Percentiles rank a stretch among this genome's conserved stretches.
Evolutionary conservation across 2,797 vertebrate genomes (phyloP).

Genomic region (Chelon auratus): DNA sequence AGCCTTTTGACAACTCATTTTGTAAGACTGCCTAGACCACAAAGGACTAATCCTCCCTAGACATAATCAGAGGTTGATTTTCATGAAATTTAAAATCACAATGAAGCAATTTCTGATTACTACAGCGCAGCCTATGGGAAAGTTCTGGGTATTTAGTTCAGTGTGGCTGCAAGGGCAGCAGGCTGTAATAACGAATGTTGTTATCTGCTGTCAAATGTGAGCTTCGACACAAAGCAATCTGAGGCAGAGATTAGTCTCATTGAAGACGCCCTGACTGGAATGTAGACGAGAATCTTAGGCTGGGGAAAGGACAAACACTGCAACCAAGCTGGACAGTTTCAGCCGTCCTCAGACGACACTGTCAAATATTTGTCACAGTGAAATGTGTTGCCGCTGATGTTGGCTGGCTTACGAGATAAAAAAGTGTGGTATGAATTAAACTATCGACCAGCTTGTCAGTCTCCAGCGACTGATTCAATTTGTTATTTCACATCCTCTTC

Average conservation of each 20-base stretch:
- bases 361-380: conserved; percentile 16
- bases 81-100: neutral
- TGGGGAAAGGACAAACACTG: conserved; percentile 26
- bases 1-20: neutral
- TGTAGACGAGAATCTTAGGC: conserved; percentile 18
- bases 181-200: conserved; percentile 32
- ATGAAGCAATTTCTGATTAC: neutral
- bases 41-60: neutral
- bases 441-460: neutral
- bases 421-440: neutral
- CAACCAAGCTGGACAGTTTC: conserved; percentile 26
- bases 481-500: conserved; percentile 3
- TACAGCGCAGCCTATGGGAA: neutral
- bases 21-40: too few species aligned
- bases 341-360: conserved; percentile 7
- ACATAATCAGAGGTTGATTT: conserved; percentile 1
- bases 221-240: conserved; percentile 52
- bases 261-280: conserved; percentile 23
- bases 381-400: conserved; percentile 15
- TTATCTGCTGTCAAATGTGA: conserved; percentile 53
- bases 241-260: conserved; percentile 46
- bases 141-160: neutral
- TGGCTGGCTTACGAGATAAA: neutral
- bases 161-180: conserved; percentile 27
- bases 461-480: neutral